A percentile compares a stretch with the other conserved stretches of the same genome.
Conservation (phyloP, 2,888 invertebrate species). For the Leptopilina syphax region DNA sequence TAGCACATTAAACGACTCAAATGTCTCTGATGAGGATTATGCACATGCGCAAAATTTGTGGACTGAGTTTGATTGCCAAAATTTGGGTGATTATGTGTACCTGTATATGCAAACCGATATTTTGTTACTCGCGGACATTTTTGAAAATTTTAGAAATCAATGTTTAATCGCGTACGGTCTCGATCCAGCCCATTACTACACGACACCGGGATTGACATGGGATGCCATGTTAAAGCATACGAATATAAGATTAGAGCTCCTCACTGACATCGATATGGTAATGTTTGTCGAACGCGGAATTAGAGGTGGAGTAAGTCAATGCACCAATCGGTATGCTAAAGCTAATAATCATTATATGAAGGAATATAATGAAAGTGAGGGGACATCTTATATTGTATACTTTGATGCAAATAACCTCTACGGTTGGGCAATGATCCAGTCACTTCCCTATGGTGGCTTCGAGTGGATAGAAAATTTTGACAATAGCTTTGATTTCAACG, state of each 20-base stretch:
- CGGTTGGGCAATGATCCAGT: constrained; percentile 40
- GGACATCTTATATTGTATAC: neutral
- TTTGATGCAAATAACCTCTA: constrained; percentile 40
- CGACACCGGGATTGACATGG: constrained; percentile 48
- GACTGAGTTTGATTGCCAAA: neutral
- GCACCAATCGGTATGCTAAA: constrained; percentile 56
- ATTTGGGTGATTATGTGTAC: constrained; percentile 2
- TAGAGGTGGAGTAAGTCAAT: constrained; percentile 42
- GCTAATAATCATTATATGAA: constrained; percentile 45
- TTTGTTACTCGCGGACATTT: constrained; percentile 40
- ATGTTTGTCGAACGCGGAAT: constrained; percentile 15
- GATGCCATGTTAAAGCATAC: constrained; percentile 53
- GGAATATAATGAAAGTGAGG: neutral
- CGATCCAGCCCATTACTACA: constrained; percentile 48
- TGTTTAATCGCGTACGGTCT: constrained; percentile 45
- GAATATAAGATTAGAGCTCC: constrained; percentile 33
- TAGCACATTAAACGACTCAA: constrained; percentile 7
- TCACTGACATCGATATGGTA: constrained; percentile 17
- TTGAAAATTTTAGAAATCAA: constrained; percentile 48
- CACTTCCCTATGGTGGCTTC: constrained; percentile 13
- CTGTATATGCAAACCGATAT: neutral
- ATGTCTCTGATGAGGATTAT: neutral
- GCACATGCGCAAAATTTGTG: neutral
- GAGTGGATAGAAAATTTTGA: constrained; percentile 21
- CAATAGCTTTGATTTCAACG: neutral